Conservation (phyloP, 2,888 invertebrate genomes). For the Nymphalis polychloros region DNA sequence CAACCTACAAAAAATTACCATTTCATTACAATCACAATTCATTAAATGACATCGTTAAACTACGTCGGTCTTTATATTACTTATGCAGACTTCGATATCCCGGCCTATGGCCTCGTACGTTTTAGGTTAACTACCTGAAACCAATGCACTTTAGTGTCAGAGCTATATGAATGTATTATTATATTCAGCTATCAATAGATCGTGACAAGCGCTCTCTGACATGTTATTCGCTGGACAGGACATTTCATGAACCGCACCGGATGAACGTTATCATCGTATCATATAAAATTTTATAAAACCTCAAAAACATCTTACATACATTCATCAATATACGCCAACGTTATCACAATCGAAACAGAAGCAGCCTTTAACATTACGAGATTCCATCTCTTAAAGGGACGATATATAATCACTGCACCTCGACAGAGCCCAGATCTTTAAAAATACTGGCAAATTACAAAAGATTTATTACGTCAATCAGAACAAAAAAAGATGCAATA, state of each 20-base stretch:
- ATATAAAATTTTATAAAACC: conserved; percentile 34
- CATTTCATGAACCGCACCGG: conserved; percentile 1
- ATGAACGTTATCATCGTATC: conserved; percentile 4
- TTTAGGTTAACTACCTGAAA: not conserved
- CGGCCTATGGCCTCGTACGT: conserved; percentile 27
- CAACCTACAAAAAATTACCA: conserved; percentile 23
- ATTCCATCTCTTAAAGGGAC: conserved; percentile 47
- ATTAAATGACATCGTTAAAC: conserved; percentile 21
- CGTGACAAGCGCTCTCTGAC: not conserved
- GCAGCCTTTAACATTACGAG: conserved; percentile 44
- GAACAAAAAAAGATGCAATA: conserved; percentile 13
- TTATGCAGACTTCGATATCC: conserved; percentile 4
- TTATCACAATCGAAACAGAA: conserved; percentile 45
- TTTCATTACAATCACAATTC: conserved; percentile 15
- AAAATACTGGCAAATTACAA: conserved; percentile 62
- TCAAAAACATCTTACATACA: conserved; percentile 29
- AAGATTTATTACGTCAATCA: conserved; percentile 8
- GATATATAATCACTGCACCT: conserved; percentile 44
- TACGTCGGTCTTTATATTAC: conserved; percentile 3
- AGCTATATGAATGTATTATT: too few relatives aligned
- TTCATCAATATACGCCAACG: conserved; percentile 26
- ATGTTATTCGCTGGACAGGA: not conserved
- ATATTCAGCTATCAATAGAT: not conserved
- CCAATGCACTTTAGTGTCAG: not conserved
- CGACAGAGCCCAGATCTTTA: conserved; percentile 45